A percentile compares a stretch with the other conserved stretches of the same genome.
phyloP scores from a whole-genome alignment of 2,113 vertebrate species.

The Odontesthes bonariensis region DNA sequence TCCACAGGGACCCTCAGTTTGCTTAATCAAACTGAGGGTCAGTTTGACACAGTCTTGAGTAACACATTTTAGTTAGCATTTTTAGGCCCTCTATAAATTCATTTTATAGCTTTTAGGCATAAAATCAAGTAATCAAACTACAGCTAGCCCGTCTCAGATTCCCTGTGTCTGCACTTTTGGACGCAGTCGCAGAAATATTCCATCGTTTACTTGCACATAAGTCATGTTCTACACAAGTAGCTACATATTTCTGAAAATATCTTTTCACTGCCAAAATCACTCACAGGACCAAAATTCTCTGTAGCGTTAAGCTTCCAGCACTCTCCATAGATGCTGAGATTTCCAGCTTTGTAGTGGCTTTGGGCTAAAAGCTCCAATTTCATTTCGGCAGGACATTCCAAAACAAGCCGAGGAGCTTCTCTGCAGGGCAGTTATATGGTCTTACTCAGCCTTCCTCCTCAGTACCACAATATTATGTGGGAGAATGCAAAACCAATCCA shows the following conservation, averaged over 20 bases:
- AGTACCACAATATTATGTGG: slow-evolving; percentile 21
- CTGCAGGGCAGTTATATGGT: slow-evolving; percentile 20
- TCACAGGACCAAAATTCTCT: slow-evolving; percentile 14
- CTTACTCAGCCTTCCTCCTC: slow-evolving; percentile 9
- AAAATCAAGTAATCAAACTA: not conserved
- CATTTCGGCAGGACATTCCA: slow-evolving; percentile 32
- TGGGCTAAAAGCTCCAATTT: slow-evolving; percentile 33
- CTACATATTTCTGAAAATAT: not conserved
- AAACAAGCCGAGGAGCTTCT: slow-evolving; percentile 9
- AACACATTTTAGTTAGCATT: too few species aligned
- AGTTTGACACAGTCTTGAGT: too few species aligned
- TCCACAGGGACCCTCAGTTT: too few species aligned
- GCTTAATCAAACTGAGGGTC: too few species aligned
- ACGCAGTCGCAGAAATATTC: not conserved
- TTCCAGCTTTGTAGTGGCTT: slow-evolving; percentile 38
- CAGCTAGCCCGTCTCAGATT: not conserved
- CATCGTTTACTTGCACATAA: too few species aligned
- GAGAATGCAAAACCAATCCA: slow-evolving; percentile 30
- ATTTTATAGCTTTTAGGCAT: too few species aligned
- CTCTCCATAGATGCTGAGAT: slow-evolving; percentile 20
- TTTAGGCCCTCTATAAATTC: not conserved
- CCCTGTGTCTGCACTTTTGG: too few species aligned
- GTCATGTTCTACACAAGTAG: too few species aligned
- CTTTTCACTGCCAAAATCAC: slow-evolving; percentile 28
- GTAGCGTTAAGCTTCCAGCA: slow-evolving; percentile 14